phyloP scores from a whole-genome alignment of 2,888 invertebrate genomes.

The Elaeidobius kamerunicus region DNA sequence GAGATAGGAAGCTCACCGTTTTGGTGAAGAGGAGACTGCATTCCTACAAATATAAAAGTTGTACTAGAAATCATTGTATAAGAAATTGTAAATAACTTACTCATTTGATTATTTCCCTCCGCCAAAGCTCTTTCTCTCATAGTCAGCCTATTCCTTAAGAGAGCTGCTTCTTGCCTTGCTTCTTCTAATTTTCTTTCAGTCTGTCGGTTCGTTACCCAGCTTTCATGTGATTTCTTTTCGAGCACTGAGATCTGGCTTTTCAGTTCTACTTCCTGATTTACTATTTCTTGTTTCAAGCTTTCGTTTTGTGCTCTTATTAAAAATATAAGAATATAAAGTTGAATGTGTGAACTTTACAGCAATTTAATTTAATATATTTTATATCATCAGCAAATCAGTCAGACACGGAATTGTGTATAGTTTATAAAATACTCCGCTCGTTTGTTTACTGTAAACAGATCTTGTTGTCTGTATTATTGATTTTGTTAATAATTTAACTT shows the following conservation, averaged over 20 bases:
- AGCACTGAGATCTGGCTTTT: conserved; percentile 71
- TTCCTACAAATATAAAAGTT: conserved; percentile 48
- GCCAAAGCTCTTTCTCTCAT: conserved; percentile 54
- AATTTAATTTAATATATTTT: no score
- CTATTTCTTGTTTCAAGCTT: conserved; percentile 73
- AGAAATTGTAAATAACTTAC: no score
- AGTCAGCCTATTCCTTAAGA: conserved; percentile 61
- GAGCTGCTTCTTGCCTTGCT: conserved; percentile 67
- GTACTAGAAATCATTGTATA: no score
- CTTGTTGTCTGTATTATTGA: no score
- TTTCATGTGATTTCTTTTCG: conserved; percentile 82
- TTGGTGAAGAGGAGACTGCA: conserved; percentile 53
- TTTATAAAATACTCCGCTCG: no score
- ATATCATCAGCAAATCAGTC: no score
- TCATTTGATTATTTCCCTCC: conserved; percentile 52
- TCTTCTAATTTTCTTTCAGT: conserved; percentile 82
- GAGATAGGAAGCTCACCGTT: conserved; percentile 53
- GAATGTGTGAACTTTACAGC: no score
- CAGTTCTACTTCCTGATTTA: conserved; percentile 75
- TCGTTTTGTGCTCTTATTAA: conserved; percentile 57
- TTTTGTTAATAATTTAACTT: no score
- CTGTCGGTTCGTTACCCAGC: conserved; percentile 80
- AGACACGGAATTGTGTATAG: no score
- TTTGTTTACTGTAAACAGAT: no score
- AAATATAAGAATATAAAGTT: no score